Evolutionary conservation across 2,797 vertebrate species (phyloP).

Genomic region (Cuniculus paca): DNA sequence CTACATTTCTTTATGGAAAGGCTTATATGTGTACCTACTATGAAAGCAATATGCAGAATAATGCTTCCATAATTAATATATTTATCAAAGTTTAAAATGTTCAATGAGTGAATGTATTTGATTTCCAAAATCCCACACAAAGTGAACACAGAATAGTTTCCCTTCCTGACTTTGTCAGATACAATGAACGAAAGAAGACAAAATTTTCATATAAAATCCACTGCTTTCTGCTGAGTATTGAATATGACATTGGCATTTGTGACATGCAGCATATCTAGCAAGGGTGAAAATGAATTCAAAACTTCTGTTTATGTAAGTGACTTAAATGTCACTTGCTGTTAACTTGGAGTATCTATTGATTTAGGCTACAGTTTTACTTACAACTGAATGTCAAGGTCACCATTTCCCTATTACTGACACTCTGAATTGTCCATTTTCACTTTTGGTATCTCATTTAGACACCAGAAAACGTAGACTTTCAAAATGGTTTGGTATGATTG

Average conservation of each 20-base stretch:
- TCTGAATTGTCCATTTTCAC: conserved; percentile 46
- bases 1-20: conserved; percentile 34
- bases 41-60: background rate
- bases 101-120: background rate
- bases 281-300: conserved; percentile 16
- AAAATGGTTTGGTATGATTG: background rate
- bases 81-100: conserved; percentile 54
- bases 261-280: background rate
- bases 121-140: background rate
- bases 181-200: background rate
- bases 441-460: background rate
- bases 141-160: conserved; percentile 18
- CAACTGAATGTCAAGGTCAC: conserved; percentile 65
- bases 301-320: conserved; percentile 25
- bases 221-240: background rate
- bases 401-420: conserved; percentile 50
- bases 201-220: conserved; percentile 23
- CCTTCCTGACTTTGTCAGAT: background rate
- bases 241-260: background rate
- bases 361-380: conserved; percentile 26
- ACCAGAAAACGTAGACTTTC: background rate
- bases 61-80: conserved; percentile 58
- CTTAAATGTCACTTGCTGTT: conserved; percentile 41
- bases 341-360: conserved; percentile 30
- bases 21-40: background rate